These are phyloP conservation scores for Lophura nycthemera DNA, from an alignment of 2,113 vertebrate genomes.

Conservation along the genomic window DNA sequence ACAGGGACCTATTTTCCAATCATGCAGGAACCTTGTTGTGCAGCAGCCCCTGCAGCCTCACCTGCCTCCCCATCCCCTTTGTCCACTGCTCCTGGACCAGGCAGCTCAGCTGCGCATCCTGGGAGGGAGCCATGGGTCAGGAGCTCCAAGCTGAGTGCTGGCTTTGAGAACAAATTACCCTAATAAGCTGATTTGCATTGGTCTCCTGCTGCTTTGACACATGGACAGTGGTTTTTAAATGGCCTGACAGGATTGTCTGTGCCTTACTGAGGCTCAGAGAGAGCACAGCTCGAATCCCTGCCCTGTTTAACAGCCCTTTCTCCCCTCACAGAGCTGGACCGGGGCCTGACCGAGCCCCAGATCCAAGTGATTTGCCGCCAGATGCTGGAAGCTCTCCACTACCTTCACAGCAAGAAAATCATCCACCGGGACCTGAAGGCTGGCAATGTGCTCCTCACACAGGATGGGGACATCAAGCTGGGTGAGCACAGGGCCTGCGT, in stretches of 20 bases:
- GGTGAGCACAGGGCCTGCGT: constrained; percentile 76
- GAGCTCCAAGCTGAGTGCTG: background rate
- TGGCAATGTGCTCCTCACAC: constrained; percentile 92
- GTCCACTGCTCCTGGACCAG: background rate
- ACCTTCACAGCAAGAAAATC: constrained; percentile 94
- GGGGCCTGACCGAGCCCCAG: constrained; percentile 91
- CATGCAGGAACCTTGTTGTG: rapidly evolving
- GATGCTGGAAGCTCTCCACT: constrained; percentile 92
- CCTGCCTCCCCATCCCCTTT: background rate
- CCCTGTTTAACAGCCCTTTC: background rate
- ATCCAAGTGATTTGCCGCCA: constrained; percentile 93
- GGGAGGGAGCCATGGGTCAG: background rate
- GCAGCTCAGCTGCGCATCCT: rapidly evolving
- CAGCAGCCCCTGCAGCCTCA: background rate
- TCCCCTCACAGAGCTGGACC: constrained; percentile 87
- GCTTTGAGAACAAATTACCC: background rate
- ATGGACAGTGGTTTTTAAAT: background rate
- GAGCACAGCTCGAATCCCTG: rapidly evolving
- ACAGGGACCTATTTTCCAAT: background rate
- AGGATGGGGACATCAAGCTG: constrained; percentile 94
- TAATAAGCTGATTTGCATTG: background rate
- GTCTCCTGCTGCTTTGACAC: background rate
- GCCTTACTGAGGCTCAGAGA: background rate
- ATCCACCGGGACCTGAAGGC: constrained; percentile 98
- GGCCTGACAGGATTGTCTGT: background rate